These are phyloP conservation scores for Rhinoraja longicauda DNA, from an alignment of 2,797 vertebrate species.

Conservation along the genomic window DNA sequence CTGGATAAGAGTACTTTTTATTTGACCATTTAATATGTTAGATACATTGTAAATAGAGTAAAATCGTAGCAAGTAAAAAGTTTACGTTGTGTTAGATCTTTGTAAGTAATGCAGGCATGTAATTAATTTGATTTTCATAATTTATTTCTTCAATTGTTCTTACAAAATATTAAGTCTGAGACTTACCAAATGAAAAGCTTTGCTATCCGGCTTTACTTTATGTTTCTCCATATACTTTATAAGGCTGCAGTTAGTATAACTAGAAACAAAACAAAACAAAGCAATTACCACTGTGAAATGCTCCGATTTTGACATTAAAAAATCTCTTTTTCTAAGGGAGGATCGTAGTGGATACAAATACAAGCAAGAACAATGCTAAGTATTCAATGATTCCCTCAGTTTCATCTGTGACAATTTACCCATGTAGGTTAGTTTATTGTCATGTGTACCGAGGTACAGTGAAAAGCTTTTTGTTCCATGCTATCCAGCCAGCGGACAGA, in stretches of 20 bases:
- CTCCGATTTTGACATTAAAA: neutral
- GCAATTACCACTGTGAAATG: neutral
- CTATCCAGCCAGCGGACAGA: too few species aligned
- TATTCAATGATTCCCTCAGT: neutral
- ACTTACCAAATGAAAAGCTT: constrained; percentile 99
- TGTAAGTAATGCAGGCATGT: neutral
- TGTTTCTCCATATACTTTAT: constrained; percentile 99
- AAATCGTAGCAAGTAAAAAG: neutral
- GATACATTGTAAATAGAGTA: neutral
- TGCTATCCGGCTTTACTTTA: constrained; percentile 99
- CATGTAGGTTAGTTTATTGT: too few species aligned
- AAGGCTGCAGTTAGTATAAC: constrained; percentile 99
- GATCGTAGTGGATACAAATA: neutral
- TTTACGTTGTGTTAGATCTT: neutral
- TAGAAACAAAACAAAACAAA: constrained; percentile 51
- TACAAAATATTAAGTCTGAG: neutral
- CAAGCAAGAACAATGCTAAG: neutral
- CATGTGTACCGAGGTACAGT: too few species aligned
- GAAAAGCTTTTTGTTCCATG: too few species aligned
- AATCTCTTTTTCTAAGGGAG: too few species aligned
- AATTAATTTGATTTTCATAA: neutral
- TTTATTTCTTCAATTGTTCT: neutral
- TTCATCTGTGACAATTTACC: neutral
- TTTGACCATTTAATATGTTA: neutral
- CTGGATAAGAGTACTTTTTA: neutral